These are phyloP conservation scores for Eupithecia vulgata DNA, from an alignment of 2,888 invertebrate species.

Conservation along the genomic window DNA sequence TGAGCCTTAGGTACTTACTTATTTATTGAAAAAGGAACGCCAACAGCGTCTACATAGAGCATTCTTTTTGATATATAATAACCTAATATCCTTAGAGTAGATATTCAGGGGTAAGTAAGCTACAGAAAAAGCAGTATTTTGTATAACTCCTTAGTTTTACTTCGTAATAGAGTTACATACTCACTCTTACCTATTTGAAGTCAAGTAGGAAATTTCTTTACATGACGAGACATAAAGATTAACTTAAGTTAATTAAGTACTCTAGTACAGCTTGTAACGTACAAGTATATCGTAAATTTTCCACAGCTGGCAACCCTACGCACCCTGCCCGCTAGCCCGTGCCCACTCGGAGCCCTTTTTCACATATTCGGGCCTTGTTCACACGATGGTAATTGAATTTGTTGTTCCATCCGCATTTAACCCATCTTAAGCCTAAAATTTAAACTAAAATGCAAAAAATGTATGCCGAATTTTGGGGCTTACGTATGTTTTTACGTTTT, in stretches of 20 bases:
- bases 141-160: neutral
- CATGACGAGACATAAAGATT: neutral
- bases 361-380: neutral
- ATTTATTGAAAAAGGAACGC: too few species aligned
- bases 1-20: too few species aligned
- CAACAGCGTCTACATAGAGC: too few species aligned
- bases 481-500: neutral
- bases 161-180: neutral
- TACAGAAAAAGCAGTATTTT: too few species aligned
- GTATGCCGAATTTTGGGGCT: neutral
- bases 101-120: too few species aligned
- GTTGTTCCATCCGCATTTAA: neutral
- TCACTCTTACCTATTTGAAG: neutral
- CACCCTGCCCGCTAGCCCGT: neutral
- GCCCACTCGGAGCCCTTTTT: neutral
- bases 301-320: neutral
- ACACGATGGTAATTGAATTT: neutral
- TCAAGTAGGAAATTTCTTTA: neutral
- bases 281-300: neutral
- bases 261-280: neutral
- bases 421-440: neutral
- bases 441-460: neutral
- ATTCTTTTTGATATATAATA: too few species aligned
- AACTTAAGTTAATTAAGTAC: neutral
- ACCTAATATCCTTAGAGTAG: too few species aligned